Percentiles rank a stretch among this genome's conserved stretches.
Conservation (phyloP, 2,113 vertebrate genomes). For the Morone saxatilis region DNA sequence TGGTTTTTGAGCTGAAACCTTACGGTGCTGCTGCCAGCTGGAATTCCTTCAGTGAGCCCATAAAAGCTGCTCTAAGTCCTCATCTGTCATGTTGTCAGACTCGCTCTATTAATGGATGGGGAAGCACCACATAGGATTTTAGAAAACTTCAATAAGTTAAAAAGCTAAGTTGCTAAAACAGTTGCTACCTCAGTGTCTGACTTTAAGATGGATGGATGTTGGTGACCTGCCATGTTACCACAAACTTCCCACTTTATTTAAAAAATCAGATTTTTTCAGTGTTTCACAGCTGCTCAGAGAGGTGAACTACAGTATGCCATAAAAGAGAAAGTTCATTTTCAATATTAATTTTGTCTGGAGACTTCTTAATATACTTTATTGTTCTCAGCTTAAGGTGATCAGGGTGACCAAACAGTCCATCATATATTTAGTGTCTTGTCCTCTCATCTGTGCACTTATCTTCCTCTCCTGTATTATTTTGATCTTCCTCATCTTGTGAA, state of each 20-base stretch:
- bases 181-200: neutral
- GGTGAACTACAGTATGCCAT: neutral
- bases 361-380: neutral
- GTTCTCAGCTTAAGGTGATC: neutral
- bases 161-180: neutral
- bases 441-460: neutral
- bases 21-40: slow-evolving; percentile 31
- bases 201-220: slow-evolving; percentile 11
- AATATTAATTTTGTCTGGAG: neutral
- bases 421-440: neutral
- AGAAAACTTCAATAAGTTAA: neutral
- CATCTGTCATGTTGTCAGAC: slow-evolving; percentile 23
- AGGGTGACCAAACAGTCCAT: neutral
- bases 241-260: neutral
- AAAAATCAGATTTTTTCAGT: neutral
- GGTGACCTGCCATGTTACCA: neutral
- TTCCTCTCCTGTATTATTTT: neutral
- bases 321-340: neutral
- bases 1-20: slow-evolving; percentile 1
- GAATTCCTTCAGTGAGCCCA: slow-evolving; percentile 3
- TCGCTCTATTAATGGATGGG: neutral
- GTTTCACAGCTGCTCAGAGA: neutral
- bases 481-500: too few species aligned
- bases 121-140: neutral
- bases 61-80: slow-evolving; percentile 29